Percentiles rank a stretch among this genome's conserved stretches.
These are phyloP conservation scores for Paguma larvata DNA, from an alignment of 2,797 vertebrate genomes.

Conservation along the genomic window DNA sequence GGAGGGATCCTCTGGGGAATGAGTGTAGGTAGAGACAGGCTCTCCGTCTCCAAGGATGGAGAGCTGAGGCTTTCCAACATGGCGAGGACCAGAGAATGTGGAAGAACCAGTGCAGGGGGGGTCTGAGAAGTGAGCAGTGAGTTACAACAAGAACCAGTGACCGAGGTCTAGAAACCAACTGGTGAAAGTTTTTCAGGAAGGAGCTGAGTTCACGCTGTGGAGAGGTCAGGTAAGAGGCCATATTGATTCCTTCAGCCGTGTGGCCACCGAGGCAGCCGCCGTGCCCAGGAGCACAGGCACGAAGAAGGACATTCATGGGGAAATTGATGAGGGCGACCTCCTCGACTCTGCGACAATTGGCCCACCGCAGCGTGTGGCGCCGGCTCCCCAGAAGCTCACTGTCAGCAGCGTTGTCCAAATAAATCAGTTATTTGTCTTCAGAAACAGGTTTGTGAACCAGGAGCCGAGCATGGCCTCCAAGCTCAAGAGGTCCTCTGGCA, in stretches of 20 bases:
- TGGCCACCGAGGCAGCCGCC: not conserved
- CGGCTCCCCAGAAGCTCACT: accelerated
- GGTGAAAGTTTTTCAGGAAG: not conserved
- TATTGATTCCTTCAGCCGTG: accelerated
- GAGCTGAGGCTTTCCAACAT: too few relatives aligned
- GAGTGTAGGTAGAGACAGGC: not conserved
- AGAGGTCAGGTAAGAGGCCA: too few relatives aligned
- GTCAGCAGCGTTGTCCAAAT: not conserved
- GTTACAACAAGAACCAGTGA: too few relatives aligned
- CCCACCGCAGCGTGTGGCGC: accelerated
- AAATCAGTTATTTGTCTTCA: not conserved
- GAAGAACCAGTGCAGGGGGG: not conserved
- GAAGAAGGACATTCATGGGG: accelerated
- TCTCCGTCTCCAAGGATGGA: not conserved
- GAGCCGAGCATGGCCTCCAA: not conserved
- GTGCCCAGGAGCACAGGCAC: accelerated
- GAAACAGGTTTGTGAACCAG: not conserved
- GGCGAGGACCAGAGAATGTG: accelerated
- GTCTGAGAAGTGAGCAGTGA: not conserved
- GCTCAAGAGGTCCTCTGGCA: not conserved
- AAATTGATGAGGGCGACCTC: accelerated
- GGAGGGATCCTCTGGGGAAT: not conserved
- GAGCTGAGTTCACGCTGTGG: accelerated
- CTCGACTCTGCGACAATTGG: accelerated
- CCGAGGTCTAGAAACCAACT: not conserved